Base-by-base conservation (phyloP, 2,888 invertebrate genomes). In the Sinodicranocentrus sp. region DNA sequence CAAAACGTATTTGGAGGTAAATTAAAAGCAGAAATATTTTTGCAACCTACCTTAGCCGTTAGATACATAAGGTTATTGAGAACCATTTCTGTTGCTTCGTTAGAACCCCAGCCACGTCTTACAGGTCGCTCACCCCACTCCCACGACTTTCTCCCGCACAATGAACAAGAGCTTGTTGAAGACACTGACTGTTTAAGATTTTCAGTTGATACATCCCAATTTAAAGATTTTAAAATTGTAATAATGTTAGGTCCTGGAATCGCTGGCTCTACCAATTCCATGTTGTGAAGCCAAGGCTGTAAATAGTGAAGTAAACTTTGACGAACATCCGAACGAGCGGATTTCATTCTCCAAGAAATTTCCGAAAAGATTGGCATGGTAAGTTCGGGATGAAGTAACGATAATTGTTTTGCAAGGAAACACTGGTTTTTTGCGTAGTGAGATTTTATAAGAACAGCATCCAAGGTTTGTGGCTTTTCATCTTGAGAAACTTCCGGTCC, bases 71-170 rank as follows among this genome's bases (percentile, higher is more conserved):
- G 94, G 92, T 99, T 99, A 91, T 99, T 99, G 85, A 99, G 93
- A 67, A 99, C 97, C 97, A 99, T 98, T 92, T 99, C 99, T 0
- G 99, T 99, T n/a, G 99, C 99, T 91, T 99, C 98, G 0, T 96
- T 96, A 0, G 98, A 98, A 57, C 99, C 99, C 93, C 99, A 98
- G 0, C 99, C 99, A 90, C 98, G 79, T 10, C 88, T 65, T 8
- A 88, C 85, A 1, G 88, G 43, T 26, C 86, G 39, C 26, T 85
- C 86, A 6, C 85, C 86, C 33, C 85, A 84, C 13, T 88, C 88
- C 73, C 85, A 84, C 70, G 82, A 84, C 44, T 83, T 87, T 10
- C 86, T 57, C n/a, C 88, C 88, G 70, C 88, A 88, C 1, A 88
- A 65, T 0, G 88, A 88, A 73, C 88, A 88, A 1, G 88, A 87